Conservation (phyloP, 1,140 invertebrate species). For the Saccostrea glomerata region DNA sequence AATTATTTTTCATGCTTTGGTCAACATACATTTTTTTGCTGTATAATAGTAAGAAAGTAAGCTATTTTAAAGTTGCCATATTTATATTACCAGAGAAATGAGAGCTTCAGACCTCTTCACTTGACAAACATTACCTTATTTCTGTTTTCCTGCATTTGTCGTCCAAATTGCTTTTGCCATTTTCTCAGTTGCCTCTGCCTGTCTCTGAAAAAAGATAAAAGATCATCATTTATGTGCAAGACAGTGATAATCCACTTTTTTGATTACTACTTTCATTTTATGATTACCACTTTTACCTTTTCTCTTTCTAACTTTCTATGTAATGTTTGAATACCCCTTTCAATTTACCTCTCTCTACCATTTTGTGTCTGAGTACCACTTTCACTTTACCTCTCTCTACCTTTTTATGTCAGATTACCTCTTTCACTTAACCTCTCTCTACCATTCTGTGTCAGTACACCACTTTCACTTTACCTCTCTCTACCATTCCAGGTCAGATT, state of each 20-base stretch:
- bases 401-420: neutral
- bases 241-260: constrained; percentile 66
- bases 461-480: constrained; percentile 74
- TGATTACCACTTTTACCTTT: constrained; percentile 33
- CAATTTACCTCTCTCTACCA: too few species aligned
- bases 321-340: constrained; percentile 66
- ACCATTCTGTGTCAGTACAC: too few species aligned
- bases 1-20: neutral
- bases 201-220: constrained; percentile 82
- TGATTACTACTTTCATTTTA: constrained; percentile 50
- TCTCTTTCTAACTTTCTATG: too few species aligned
- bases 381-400: too few species aligned
- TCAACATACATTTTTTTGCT: too few species aligned
- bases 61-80: too few species aligned
- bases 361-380: too few species aligned
- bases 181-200: constrained; percentile 84
- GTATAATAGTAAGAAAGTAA: too few species aligned
- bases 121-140: constrained; percentile 75
- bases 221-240: neutral
- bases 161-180: constrained; percentile 91
- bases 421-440: too few species aligned
- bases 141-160: constrained; percentile 83
- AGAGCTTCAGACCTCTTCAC: too few species aligned
- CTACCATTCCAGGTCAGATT: constrained; percentile 79
- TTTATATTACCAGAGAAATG: too few species aligned